Evolutionary conservation across 1,140 invertebrate species (phyloP), one percentile per base, ranked within the genome.

Genomic region (Lycorma delicatula): DNA sequence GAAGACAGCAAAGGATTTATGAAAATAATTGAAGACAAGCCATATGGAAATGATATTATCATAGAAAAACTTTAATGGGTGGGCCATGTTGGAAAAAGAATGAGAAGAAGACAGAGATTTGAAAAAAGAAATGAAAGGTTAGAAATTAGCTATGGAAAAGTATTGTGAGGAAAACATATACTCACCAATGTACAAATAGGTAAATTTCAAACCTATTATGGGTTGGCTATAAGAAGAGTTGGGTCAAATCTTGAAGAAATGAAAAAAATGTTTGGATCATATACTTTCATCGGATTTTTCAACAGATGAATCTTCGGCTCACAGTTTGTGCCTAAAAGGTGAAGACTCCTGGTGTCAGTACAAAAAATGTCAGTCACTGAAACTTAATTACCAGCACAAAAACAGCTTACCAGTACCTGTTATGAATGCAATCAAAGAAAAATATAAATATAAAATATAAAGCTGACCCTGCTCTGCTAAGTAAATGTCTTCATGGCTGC

Each of bases 401-500:
- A 34, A 54, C 28, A 54, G 36, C 38, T 23, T 54, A 25, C 53
- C 53, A 5, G 23, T 20, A 44, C 23, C 41, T 6, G 18, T 5
- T 44, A 16, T 60, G 26, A 16, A 54, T 44, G 59, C 60, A 11
- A 63, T 63, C 2, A 61, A 61, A 31, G 51, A 59, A 11, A 54
- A 62, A 46, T 66, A 67, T 54, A 36, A 26, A 48, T 60, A n/a
- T n/a, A n/a, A n/a, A n/a, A n/a, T n/a, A 67, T 23, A 53, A 66
- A 1, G 59, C 51, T 27, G 59, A 63, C 3, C 59, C 63, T 34
- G 41, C 54, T 16, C 57, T 68, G 28, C 56, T 65, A 44, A 18
- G 61, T 50, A 46, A 62, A 18, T 66, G 62, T 58, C 28, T 64
- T n/a, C 48, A 61, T 54, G 60, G 64, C 1, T 58, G 53, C 5